A percentile compares a stretch with the other conserved stretches of the same genome.
Evolutionary conservation across 1,140 invertebrate species (phyloP).

Genomic region (Stenopsyche tienmushanensis): DNA sequence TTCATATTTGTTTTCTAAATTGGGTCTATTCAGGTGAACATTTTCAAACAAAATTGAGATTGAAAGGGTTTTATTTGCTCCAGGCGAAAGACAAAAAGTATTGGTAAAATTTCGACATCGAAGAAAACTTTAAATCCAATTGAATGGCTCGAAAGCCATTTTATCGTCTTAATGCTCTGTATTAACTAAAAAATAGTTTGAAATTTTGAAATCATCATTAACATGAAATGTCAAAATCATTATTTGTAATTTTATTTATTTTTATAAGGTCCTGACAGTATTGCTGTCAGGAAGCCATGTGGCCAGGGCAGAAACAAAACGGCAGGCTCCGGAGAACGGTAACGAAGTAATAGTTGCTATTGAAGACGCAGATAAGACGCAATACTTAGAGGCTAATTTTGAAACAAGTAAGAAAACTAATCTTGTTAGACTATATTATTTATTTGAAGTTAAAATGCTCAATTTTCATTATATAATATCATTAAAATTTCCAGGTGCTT

Average conservation of each 20-base stretch:
- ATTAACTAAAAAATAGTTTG: no score
- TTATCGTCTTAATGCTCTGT: no score
- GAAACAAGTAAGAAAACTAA: constrained; percentile 61
- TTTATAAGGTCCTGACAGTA: constrained; percentile 32
- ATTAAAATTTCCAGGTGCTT: constrained; percentile 56
- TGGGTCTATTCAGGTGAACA: no score
- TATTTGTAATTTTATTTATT: constrained; percentile 21
- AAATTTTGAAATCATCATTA: no score
- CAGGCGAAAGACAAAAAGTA: no score
- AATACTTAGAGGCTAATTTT: constrained; percentile 70
- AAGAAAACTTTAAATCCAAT: no score
- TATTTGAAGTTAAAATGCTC: not conserved
- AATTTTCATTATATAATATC: not conserved
- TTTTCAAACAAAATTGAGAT: no score
- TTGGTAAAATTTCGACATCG: no score
- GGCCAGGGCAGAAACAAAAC: not conserved
- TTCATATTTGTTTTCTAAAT: no score
- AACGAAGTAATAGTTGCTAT: constrained; percentile 63
- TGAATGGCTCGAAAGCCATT: no score
- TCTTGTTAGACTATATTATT: not conserved
- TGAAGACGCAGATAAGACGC: constrained; percentile 66
- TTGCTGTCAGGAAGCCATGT: constrained; percentile 20
- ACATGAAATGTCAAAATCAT: no score
- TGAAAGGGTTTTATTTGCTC: no score
- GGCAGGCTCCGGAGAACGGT: constrained; percentile 31